phyloP scores from a whole-genome alignment of 2,888 invertebrate species.

The Disparrhopalites patrizii region DNA sequence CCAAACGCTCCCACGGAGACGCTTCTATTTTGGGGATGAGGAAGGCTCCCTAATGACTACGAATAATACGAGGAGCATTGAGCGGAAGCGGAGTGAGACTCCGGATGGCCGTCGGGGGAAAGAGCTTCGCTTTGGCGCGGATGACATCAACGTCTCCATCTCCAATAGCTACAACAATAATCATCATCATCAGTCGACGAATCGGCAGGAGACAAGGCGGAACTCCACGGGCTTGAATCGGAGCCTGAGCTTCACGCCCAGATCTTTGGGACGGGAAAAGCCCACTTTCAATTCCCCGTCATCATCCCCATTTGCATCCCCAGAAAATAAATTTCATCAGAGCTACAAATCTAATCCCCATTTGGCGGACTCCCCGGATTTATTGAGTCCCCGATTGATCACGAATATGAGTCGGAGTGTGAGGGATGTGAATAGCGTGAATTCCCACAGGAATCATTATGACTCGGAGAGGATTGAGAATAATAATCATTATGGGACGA shows the following conservation, averaged over 20 bases:
- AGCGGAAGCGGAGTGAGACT: constrained; percentile 17
- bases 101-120: constrained; percentile 34
- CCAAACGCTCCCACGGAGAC: constrained; percentile 44
- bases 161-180: constrained; percentile 46
- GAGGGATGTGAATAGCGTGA: constrained; percentile 60
- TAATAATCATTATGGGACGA: constrained; percentile 19
- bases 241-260: constrained; percentile 47
- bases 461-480: constrained; percentile 6
- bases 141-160: constrained; percentile 48
- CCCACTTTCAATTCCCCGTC: background rate
- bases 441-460: constrained; percentile 26
- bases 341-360: constrained; percentile 73
- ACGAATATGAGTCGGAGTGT: constrained; percentile 80
- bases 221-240: constrained; percentile 39
- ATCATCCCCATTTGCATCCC: background rate
- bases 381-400: constrained; percentile 81
- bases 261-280: constrained; percentile 33
- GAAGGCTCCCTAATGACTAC: constrained; percentile 40
- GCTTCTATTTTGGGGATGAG: constrained; percentile 48
- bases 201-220: constrained; percentile 32
- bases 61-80: constrained; percentile 19
- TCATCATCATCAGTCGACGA: constrained; percentile 17
- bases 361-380: constrained; percentile 66
- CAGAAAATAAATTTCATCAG: constrained; percentile 36
- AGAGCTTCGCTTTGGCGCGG: constrained; percentile 43